These are phyloP conservation scores for Epizoanthus illoricatus DNA, from an alignment of 92 coral and sea anemone species.

Conservation along the genomic window DNA sequence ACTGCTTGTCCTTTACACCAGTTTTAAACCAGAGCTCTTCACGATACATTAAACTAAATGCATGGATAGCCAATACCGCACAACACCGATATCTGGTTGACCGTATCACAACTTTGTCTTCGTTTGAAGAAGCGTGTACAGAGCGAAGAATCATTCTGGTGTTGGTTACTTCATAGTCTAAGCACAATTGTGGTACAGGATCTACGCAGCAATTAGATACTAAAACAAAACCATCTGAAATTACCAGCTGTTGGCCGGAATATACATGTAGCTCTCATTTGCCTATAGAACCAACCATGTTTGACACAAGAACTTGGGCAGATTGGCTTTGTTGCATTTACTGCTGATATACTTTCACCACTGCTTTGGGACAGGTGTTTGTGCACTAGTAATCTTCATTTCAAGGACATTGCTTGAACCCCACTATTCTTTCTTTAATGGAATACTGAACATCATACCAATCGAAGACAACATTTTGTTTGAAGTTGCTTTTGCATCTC, in stretches of 20 bases:
- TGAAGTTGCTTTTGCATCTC: conserved; percentile 34
- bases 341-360: conserved; percentile 57
- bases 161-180: conserved; percentile 22
- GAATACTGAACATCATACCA: conserved; percentile 53
- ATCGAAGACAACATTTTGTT: conserved; percentile 57
- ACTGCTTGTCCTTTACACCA: conserved; percentile 50
- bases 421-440: conserved; percentile 49
- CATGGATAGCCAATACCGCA: conserved; percentile 46
- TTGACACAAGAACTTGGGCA: conserved; percentile 51
- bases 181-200: neutral
- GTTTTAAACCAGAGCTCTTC: conserved; percentile 16
- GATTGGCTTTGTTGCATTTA: conserved; percentile 49
- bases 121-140: conserved; percentile 38
- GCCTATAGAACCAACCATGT: conserved; percentile 46
- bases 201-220: no score
- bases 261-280: conserved; percentile 21
- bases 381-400: conserved; percentile 44
- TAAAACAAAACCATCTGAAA: conserved; percentile 64
- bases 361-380: conserved; percentile 64
- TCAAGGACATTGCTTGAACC: conserved; percentile 56
- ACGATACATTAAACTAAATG: conserved; percentile 26
- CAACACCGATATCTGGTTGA: conserved; percentile 59
- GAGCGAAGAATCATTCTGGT: conserved; percentile 37
- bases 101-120: conserved; percentile 53
- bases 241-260: conserved; percentile 59